Percentiles rank a stretch among this genome's conserved stretches.
Evolutionary conservation across 2,888 invertebrate species (phyloP).

Genomic region (Automeris io): DNA sequence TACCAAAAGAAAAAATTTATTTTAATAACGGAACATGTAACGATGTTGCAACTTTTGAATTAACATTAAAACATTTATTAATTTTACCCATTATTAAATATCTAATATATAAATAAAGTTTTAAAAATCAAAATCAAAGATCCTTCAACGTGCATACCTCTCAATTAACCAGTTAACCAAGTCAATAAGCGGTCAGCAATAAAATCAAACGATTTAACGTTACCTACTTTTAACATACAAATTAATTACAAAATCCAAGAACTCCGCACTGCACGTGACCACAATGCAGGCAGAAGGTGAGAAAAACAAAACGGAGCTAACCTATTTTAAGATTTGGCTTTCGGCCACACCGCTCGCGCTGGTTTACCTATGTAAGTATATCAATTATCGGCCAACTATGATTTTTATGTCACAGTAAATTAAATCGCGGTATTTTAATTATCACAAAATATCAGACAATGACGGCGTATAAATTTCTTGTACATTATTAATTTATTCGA

Average conservation of each 20-base stretch:
- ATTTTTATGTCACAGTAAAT: slow-evolving; percentile 37
- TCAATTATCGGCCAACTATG: slow-evolving; percentile 41
- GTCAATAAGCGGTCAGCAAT: not conserved
- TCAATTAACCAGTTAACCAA: not conserved
- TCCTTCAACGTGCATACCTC: not conserved
- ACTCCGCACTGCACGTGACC: slow-evolving; percentile 45
- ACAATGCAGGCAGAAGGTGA: slow-evolving; percentile 57
- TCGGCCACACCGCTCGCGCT: slow-evolving; percentile 45
- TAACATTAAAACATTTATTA: too few species aligned
- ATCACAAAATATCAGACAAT: slow-evolving; percentile 2
- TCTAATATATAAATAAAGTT: too few species aligned
- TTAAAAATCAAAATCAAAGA: too few species aligned
- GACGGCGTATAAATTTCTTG: not conserved
- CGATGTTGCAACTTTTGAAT: too few species aligned
- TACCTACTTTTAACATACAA: slow-evolving; percentile 22
- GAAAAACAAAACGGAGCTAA: slow-evolving; percentile 45
- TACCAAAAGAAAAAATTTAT: too few species aligned
- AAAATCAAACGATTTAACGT: not conserved
- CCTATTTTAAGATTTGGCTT: slow-evolving; percentile 63
- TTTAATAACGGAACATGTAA: too few species aligned
- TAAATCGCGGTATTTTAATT: slow-evolving; percentile 27
- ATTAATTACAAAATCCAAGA: slow-evolving; percentile 14
- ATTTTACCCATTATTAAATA: too few species aligned
- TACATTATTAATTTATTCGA: not conserved
- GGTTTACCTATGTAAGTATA: slow-evolving; percentile 57